Base-by-base conservation (phyloP, 2,888 invertebrate species). In the Himalopsyche anomala region DNA sequence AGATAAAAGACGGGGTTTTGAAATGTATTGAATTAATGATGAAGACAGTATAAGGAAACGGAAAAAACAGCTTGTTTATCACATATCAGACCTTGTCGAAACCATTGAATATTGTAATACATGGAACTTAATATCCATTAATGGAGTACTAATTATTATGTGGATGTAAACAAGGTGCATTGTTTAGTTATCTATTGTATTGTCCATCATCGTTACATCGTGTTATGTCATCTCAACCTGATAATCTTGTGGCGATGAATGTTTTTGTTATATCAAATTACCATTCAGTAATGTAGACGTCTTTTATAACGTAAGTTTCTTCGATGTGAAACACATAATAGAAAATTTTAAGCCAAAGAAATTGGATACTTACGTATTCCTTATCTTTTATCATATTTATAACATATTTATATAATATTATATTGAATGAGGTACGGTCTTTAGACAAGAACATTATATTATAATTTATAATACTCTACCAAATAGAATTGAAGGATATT, bases 121-220 rank as follows among this genome's bases (percentile, higher is more conserved):
- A 19, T 28, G 62, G 8, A 62, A 19, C 8, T 19, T 28, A 19
- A 62, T 62, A 62, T 19, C 5, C 11, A 19, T 62, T 62, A 62
- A 62, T 62, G 19, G 5, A 4, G 62, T 5, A 19, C 62, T 62
- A 62, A 62, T 62, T 62, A 62, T 62, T 62, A 62, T 28, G n/a
- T 62, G 62, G 62, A 28, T 62, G 62, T 62, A 62, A 62, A 62
- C 62, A 62, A 19, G 62, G 19, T 62, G 62, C 62, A 62, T 62
- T 62, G 62, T 62, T 62, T 62, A 9, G 62, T 19, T 62, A 62
- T n/a, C 62, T 62, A 19, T 62, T 62, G 62, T 62, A 62, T 62
- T 62, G 62, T 62, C 62, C 62, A 62, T 62, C 62, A 62, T 19
- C 19, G 28, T 62, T 62, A 62, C 11, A 62, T 9, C 62, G 28